Conservation (phyloP, 2,888 invertebrate species). For the Leucophora obtusa region DNA sequence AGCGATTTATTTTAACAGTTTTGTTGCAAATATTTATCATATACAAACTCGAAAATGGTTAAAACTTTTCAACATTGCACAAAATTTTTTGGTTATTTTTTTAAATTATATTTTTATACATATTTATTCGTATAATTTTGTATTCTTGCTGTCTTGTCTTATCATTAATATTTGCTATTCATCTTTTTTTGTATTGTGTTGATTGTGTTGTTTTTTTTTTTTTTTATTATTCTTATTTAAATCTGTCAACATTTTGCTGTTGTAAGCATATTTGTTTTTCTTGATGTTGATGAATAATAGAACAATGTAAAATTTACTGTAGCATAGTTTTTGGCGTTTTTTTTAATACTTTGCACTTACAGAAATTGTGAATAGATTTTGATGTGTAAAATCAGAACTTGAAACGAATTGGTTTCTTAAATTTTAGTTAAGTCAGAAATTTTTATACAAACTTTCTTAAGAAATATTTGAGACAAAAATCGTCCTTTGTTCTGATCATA, state of each 20-base stretch:
- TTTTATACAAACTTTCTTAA: too few species aligned
- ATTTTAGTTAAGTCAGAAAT: too few species aligned
- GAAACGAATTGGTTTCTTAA: too few species aligned
- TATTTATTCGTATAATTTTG: not conserved
- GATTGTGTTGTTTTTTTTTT: not conserved
- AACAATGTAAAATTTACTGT: conserved; percentile 4
- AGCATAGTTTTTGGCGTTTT: conserved; percentile 33
- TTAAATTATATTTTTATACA: not conserved
- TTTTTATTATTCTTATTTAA: conserved; percentile 14
- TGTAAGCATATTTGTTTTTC: conserved; percentile 4
- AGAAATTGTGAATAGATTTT: too few species aligned
- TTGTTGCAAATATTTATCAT: conserved; percentile 9
- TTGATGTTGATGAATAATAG: conserved; percentile 3
- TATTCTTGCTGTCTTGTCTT: conserved; percentile 9
- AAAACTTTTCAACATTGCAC: not conserved
- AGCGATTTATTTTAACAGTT: conserved; percentile 24
- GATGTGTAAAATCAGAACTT: too few species aligned
- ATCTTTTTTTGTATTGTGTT: conserved; percentile 5
- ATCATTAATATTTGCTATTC: conserved; percentile 39
- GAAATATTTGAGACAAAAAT: too few species aligned
- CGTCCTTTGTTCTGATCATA: too few species aligned
- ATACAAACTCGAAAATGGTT: not conserved
- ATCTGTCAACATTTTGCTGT: conserved; percentile 35
- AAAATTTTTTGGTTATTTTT: not conserved
- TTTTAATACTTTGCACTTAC: not conserved